Evolutionary conservation across 2,113 vertebrate genomes (phyloP), one percentile per base, ranked within the genome.

Genomic region (Menidia beryllina): DNA sequence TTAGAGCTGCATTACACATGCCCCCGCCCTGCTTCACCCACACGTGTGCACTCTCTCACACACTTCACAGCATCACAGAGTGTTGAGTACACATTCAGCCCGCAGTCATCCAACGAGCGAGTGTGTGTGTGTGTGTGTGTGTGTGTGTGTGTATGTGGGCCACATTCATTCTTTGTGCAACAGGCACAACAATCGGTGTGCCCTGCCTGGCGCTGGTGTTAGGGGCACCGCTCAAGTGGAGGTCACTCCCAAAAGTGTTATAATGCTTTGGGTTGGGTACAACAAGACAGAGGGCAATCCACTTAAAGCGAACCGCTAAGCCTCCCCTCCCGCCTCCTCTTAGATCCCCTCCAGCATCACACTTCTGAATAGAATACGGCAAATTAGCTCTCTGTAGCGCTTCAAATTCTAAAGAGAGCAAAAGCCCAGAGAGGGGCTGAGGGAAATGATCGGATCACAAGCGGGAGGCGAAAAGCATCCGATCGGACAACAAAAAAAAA

Each of bases 221-320:
- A 45, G 80, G 84, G 82, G 86, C 84, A 85, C 63, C 55, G n/a
- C 77, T 89, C 55, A 83, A 90, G 85, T 64, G 73, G 84, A 89
- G 91, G 88, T 90, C 87, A 87, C 65, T 85, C 2, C 34, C 56
- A 2, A 47, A 88, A 89, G 88, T 56, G 88, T 89, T 84, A 90
- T 87, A 91, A 91, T 89, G 82, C 88, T 83, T 82, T 71, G 60
- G 85, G 83, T 86, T 72, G 83, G 89, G 85, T 75, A 89, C 83
- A 83, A 84, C 81, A 81, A 77, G 55, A 75, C 76, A 51, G 57
- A 87, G 83, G 80, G 85, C 86, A 91, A 91, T 91, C 88, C 90
- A 91, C 87, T 92, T 91, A 92, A 90, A 90, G 72, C 72, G 77
- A 87, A 82, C 84, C 85, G 67, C 69, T 25, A 54, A 59, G 26